A percentile compares a stretch with the other conserved stretches of the same genome.
Conservation (phyloP, 2,888 invertebrate genomes). For the Volucella inflata region DNA sequence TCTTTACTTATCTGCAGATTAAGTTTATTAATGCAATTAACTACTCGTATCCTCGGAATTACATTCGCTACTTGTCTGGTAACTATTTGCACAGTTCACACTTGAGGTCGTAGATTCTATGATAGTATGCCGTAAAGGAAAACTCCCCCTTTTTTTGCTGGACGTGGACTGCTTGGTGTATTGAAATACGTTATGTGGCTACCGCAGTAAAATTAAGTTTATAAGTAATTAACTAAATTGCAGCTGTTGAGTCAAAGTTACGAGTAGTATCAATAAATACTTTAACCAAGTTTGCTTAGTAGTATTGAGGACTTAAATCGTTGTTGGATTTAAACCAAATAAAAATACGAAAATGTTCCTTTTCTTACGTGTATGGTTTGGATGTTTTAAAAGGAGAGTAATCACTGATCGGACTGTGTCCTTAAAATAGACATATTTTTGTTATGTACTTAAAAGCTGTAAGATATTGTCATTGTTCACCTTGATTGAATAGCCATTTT, state of each 20-base stretch:
- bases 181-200: slow-evolving; percentile 4
- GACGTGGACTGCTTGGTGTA: background rate
- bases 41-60: slow-evolving; percentile 51
- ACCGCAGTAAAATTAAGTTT: slow-evolving; percentile 64
- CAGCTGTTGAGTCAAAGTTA: slow-evolving; percentile 69
- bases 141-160: slow-evolving; percentile 7
- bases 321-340: slow-evolving; percentile 30
- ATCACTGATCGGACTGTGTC: no score
- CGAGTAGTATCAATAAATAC: slow-evolving; percentile 65
- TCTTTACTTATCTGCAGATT: slow-evolving; percentile 62
- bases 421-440: no score
- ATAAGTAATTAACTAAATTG: slow-evolving; percentile 75
- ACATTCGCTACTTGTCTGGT: slow-evolving; percentile 39
- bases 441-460: no score
- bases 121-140: background rate
- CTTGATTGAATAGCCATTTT: no score
- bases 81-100: slow-evolving; percentile 66
- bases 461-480: no score
- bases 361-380: no score
- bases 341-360: no score
- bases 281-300: slow-evolving; percentile 56
- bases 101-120: slow-evolving; percentile 58
- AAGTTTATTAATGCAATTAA: slow-evolving; percentile 74
- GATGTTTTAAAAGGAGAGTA: no score
- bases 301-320: slow-evolving; percentile 49